Conservation (phyloP, 2,888 invertebrate species). For the Drosophila maculinotata region DNA sequence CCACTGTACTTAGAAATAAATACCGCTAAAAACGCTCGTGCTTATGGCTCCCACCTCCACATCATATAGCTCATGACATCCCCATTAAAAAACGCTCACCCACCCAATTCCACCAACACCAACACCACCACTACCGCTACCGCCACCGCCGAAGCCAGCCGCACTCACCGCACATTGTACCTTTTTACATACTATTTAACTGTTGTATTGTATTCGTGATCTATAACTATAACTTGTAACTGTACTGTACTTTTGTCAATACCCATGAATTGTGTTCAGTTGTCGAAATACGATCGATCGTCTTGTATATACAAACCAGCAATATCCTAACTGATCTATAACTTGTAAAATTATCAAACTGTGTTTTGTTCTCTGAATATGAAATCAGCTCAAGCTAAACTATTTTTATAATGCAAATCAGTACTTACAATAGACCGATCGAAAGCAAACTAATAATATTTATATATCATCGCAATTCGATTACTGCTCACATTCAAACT, state of each 20-base stretch:
- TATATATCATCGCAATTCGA: constrained; percentile 24
- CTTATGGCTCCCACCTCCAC: constrained; percentile 42
- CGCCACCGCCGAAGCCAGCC: constrained; percentile 59
- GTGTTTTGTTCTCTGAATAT: not conserved
- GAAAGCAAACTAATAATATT: not conserved
- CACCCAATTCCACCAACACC: constrained; percentile 32
- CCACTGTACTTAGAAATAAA: constrained; percentile 2
- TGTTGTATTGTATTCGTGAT: constrained; percentile 75
- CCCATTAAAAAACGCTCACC: constrained; percentile 23
- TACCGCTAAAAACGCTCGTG: constrained; percentile 45
- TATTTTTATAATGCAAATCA: constrained; percentile 20
- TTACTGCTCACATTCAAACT: constrained; percentile 38
- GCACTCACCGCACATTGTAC: constrained; percentile 81
- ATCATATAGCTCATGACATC: constrained; percentile 24
- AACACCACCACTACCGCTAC: constrained; percentile 39
- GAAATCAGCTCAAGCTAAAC: constrained; percentile 7
- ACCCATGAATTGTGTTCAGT: constrained; percentile 48
- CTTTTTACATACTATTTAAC: constrained; percentile 71
- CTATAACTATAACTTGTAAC: constrained; percentile 51
- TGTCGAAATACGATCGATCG: constrained; percentile 29
- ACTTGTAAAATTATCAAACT: not conserved
- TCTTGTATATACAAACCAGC: constrained; percentile 11
- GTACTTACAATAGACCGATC: constrained; percentile 14
- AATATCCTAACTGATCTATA: constrained; percentile 11
- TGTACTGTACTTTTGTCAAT: constrained; percentile 41